Percentiles rank a stretch among this genome's conserved stretches.
phyloP scores from a whole-genome alignment of 2,797 vertebrate species.

The Peromyscus nudipes region DNA sequence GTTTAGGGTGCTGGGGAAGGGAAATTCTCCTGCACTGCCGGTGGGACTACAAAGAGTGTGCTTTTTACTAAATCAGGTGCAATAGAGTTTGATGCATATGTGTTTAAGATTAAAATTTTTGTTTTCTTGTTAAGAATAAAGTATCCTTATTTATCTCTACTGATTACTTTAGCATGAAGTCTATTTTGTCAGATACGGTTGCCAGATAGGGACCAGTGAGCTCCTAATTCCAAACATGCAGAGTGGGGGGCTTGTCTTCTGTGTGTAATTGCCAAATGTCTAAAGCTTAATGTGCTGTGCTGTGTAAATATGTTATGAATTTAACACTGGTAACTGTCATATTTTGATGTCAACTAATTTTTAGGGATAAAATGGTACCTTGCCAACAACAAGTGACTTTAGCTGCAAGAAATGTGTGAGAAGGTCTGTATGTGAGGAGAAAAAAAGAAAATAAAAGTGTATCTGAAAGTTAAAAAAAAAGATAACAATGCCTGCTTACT shows the following conservation, averaged over 20 bases:
- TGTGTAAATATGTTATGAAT: conserved; percentile 95
- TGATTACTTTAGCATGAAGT: background rate
- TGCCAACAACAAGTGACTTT: conserved; percentile 86
- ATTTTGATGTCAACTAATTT: conserved; percentile 91
- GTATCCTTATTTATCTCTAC: background rate
- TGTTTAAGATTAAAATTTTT: background rate
- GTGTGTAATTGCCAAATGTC: conserved; percentile 91
- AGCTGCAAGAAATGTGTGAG: conserved; percentile 90
- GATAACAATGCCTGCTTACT: background rate
- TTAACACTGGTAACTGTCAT: conserved; percentile 93
- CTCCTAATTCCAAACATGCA: conserved; percentile 88
- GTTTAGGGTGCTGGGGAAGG: background rate
- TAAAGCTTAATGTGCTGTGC: conserved; percentile 92
- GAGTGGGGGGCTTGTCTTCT: conserved; percentile 89
- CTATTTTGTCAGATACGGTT: conserved; percentile 75
- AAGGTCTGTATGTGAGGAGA: conserved; percentile 90
- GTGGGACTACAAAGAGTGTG: background rate
- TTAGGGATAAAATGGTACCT: conserved; percentile 90
- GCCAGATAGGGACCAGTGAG: conserved; percentile 91
- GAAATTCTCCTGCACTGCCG: background rate
- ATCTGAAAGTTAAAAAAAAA: conserved; percentile 88
- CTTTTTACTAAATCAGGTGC: background rate
- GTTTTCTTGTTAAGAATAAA: background rate
- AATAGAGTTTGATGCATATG: background rate
- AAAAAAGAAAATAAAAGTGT: conserved; percentile 91